Base-by-base conservation (phyloP, 2,888 invertebrate species). In the Boloria selene region DNA sequence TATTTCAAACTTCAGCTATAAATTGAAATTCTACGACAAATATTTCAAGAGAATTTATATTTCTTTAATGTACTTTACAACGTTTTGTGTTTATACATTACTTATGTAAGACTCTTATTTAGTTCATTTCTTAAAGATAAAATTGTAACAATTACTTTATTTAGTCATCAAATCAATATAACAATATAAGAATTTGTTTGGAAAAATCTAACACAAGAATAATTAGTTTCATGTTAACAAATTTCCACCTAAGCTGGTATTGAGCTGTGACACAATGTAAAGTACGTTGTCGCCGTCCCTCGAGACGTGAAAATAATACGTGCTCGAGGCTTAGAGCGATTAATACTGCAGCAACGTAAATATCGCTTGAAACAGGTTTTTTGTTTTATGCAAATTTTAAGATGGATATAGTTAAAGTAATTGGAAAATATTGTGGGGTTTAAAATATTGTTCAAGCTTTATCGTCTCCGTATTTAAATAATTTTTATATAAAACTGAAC, bases 281-380 rank as follows among this genome's bases (percentile, higher is more conserved):
- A 70, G 59, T 59, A 51, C 58, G n/a, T 26, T 45, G 56, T 58
- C 17, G 14, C 61, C 64, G 60, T 53, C 65, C 66, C 67, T 62
- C 53, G 67, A 65, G 69, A 68, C 69, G 64, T 59, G 69, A 67
- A 70, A 68, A 68, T 72, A 72, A 72, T 68, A 68, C 68, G 52
- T 47, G 68, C 66, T 65, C 62, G 61, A 56, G 68, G 66, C 66
- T 68, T 69, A 68, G 53, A 55, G 61, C 68, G 65, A 66, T 70
- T 68, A 70, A 68, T 70, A 65, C 68, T 56, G 61, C 64, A 51
- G 56, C 61, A 64, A 52, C 62, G 56, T 53, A 66, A 66, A 66
- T 66, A 62, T 58, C 38, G 49, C 58, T 52, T 26, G 38, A 17
- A 59, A 26, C 59, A 17, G 31, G 31, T 50, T 50, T 49, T 50